Percentiles rank a stretch among this genome's conserved stretches.
phyloP scores from a whole-genome alignment of 2,797 vertebrate species.

The Sebastolobus alascanus region DNA sequence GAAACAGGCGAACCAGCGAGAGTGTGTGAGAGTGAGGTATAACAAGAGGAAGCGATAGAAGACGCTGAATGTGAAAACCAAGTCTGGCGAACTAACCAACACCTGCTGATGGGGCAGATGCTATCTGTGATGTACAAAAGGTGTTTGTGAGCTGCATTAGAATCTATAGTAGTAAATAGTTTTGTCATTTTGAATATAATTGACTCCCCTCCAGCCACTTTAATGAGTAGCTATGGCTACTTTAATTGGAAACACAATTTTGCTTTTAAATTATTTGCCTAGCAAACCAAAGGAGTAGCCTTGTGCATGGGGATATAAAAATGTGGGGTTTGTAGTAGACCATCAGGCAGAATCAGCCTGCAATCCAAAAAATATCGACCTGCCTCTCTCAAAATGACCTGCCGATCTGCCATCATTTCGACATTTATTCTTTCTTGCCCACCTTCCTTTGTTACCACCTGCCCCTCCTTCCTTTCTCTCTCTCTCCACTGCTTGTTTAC shows the following conservation, averaged over 20 bases:
- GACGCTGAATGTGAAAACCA: conserved; percentile 35
- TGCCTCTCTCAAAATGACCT: not conserved
- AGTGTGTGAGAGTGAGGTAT: not conserved
- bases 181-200: conserved; percentile 8
- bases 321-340: not conserved
- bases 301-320: not conserved
- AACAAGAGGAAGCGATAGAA: not conserved
- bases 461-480: not conserved
- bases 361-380: not conserved
- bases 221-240: not conserved
- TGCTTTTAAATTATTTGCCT: not conserved
- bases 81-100: conserved; percentile 27
- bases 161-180: conserved; percentile 1
- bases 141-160: conserved; percentile 6
- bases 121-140: not conserved
- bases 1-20: conserved; percentile 7
- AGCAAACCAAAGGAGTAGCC: not conserved
- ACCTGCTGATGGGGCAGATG: conserved; percentile 7
- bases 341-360: not conserved
- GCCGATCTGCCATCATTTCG: not conserved
- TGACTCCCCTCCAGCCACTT: not conserved
- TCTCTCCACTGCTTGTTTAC: not conserved
- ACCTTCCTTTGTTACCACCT: not conserved
- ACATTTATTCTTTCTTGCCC: not conserved
- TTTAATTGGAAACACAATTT: conserved; percentile 8